These are phyloP conservation scores for Dromas ardeola DNA, from an alignment of 2,113 vertebrate species.

Conservation along the genomic window DNA sequence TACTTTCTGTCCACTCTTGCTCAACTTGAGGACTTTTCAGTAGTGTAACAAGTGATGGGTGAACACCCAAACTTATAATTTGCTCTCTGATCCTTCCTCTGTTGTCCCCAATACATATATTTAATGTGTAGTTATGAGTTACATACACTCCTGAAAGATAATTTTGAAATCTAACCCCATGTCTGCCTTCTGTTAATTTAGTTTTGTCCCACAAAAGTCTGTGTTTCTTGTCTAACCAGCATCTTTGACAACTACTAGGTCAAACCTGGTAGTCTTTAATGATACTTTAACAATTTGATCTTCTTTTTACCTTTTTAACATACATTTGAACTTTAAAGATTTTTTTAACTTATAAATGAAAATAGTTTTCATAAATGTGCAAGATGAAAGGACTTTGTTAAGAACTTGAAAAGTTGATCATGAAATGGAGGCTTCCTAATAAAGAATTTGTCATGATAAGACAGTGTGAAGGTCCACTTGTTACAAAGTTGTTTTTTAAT, in stretches of 20 bases:
- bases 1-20: background rate
- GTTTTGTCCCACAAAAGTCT: background rate
- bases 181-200: background rate
- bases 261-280: background rate
- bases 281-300: background rate
- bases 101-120: background rate
- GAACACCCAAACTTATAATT: background rate
- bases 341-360: background rate
- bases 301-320: background rate
- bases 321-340: background rate
- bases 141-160: background rate
- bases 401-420: background rate
- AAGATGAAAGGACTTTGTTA: background rate
- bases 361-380: background rate
- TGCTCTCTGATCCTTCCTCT: background rate
- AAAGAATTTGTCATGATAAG: background rate
- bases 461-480: background rate
- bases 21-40: background rate
- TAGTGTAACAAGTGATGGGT: fast-evolving
- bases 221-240: background rate
- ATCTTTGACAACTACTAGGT: background rate
- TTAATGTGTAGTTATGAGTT: background rate
- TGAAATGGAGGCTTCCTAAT: background rate
- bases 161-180: background rate
- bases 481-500: background rate